Evolutionary conservation across 2,797 vertebrate species (phyloP).

Genomic region (Oceanodroma leucorhoa): DNA sequence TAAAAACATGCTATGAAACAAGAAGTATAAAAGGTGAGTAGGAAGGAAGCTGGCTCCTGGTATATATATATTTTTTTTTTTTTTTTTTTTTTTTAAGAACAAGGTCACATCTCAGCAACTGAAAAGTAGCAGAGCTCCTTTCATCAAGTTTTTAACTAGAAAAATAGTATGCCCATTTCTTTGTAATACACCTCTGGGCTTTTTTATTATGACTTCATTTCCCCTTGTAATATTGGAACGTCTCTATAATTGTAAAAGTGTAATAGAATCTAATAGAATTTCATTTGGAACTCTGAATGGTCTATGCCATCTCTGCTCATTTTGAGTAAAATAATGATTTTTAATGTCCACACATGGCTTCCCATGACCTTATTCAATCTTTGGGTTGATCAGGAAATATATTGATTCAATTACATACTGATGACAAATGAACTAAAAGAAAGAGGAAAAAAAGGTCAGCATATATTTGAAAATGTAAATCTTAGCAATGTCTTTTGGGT

Average conservation of each 20-base stretch:
- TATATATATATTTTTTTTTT: neutral
- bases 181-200: conserved; percentile 99
- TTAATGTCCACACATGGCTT: conserved; percentile 99
- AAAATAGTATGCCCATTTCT: conserved; percentile 96
- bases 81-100: conserved; percentile 80
- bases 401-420: conserved; percentile 99
- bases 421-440: conserved; percentile 95
- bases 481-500: conserved; percentile 98
- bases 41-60: neutral
- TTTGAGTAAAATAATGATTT: conserved; percentile 99
- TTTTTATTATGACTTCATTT: conserved; percentile 99
- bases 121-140: conserved; percentile 91
- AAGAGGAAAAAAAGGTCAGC: conserved; percentile 97
- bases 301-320: conserved; percentile 94
- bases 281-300: conserved; percentile 98
- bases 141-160: conserved; percentile 95
- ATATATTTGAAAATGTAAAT: conserved; percentile 99
- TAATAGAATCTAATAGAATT: conserved; percentile 99
- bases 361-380: conserved; percentile 99
- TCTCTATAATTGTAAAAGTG: conserved; percentile 99
- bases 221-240: conserved; percentile 97
- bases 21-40: neutral
- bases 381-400: conserved; percentile 99
- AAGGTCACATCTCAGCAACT: conserved; percentile 93
- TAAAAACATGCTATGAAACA: neutral